These are phyloP conservation scores for Zalophus californianus DNA, from an alignment of 2,797 vertebrate genomes.

Conservation along the genomic window DNA sequence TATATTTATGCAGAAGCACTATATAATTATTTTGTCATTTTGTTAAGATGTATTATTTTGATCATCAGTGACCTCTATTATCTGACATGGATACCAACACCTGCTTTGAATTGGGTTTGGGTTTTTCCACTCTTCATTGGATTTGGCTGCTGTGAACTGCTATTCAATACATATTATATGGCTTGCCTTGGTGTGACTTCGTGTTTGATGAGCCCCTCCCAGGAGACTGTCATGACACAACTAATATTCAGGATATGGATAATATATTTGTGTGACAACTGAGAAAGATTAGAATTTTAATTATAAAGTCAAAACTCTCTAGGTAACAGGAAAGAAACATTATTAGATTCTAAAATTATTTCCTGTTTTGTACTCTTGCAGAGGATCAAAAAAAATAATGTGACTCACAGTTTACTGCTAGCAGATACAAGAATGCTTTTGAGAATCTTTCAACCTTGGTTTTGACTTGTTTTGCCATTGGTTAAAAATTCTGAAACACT, in stretches of 20 bases:
- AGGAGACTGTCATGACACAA: background rate
- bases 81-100: background rate
- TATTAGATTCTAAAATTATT: slow-evolving; percentile 54
- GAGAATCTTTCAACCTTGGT: background rate
- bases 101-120: background rate
- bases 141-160: background rate
- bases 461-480: slow-evolving; percentile 48
- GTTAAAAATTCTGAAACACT: slow-evolving; percentile 8
- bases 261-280: slow-evolving; percentile 26
- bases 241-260: slow-evolving; percentile 15
- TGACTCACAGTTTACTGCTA: background rate
- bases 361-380: slow-evolving; percentile 34
- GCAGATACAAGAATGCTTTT: background rate
- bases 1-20: background rate
- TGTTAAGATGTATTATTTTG: background rate
- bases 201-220: background rate
- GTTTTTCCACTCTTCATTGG: background rate
- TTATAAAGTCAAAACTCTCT: slow-evolving; percentile 34
- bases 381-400: slow-evolving; percentile 3
- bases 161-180: background rate
- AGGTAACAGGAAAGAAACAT: slow-evolving; percentile 2
- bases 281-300: slow-evolving; percentile 53
- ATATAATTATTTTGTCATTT: background rate
- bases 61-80: background rate
- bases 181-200: background rate